These are phyloP conservation scores for Arctopsyche grandis DNA, from an alignment of 1,140 invertebrate genomes.

Conservation along the genomic window DNA sequence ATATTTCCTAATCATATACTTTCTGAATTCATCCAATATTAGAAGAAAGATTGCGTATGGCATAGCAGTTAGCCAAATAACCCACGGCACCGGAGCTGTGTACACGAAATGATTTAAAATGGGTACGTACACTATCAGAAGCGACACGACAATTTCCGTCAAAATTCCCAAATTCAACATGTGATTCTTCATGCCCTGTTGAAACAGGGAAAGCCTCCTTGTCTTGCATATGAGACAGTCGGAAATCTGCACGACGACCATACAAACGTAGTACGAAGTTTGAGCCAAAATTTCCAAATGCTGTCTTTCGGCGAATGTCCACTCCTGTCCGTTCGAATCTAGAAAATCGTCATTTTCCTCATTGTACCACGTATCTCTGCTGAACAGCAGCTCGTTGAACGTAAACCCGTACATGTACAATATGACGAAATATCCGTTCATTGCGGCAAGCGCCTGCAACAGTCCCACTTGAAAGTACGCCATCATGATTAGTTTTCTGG, in stretches of 20 bases:
- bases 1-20: slow-evolving; percentile 76
- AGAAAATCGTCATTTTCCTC: slow-evolving; percentile 71
- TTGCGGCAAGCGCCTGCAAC: slow-evolving; percentile 87
- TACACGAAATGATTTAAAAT: slow-evolving; percentile 72
- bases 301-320: slow-evolving; percentile 75
- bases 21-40: slow-evolving; percentile 78
- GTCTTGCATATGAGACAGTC: slow-evolving; percentile 87
- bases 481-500: slow-evolving; percentile 76
- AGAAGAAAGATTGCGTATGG: slow-evolving; percentile 82
- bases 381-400: slow-evolving; percentile 71
- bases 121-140: slow-evolving; percentile 76
- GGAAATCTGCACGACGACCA: slow-evolving; percentile 83
- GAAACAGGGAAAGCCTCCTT: slow-evolving; percentile 76
- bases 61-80: slow-evolving; percentile 80
- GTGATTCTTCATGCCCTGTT: slow-evolving; percentile 83
- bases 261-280: slow-evolving; percentile 82
- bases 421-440: slow-evolving; percentile 88
- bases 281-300: slow-evolving; percentile 80
- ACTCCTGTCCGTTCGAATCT: slow-evolving; percentile 86
- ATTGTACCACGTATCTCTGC: slow-evolving; percentile 79
- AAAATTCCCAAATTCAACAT: slow-evolving; percentile 76
- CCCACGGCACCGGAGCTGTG: slow-evolving; percentile 66
- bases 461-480: slow-evolving; percentile 89
- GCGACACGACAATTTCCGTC: slow-evolving; percentile 73
- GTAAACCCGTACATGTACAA: slow-evolving; percentile 88